Base-by-base conservation (phyloP, 2,888 invertebrate genomes). In the Eristalis tenax region DNA sequence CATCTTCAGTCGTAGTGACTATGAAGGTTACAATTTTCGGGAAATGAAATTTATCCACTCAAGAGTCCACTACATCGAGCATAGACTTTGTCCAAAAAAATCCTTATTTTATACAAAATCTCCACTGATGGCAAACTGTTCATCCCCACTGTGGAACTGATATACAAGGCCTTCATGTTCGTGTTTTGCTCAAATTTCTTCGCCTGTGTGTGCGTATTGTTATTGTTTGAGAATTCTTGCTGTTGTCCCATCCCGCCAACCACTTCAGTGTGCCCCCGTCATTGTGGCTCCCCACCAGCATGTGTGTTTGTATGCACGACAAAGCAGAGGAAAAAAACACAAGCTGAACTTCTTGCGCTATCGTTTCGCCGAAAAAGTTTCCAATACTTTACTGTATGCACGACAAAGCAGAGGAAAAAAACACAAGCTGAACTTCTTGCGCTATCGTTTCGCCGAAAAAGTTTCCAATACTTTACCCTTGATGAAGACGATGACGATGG, bases 381-480 rank as follows among this genome's bases (percentile, higher is more conserved):
- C 8, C 22, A 28, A 59, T n/a, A 35, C 35, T 59, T 26, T 23
- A 63, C 61, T 38, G 26, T 66, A 66, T 32, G 6, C 6, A 32
- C 22, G 23, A n/a, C 15, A 18, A 64, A 68, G 8, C 50, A 50
- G 32, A 32, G 32, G 18, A n/a, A 43, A 1, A n/a, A 43, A 23
- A 22, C 13, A 68, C 69, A 69, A 35, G 40, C 43, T 35, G 65
- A 78, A 71, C 15, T 32, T 68, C n/a, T 32, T 35, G 22, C 35
- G 23, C 38, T 13, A 38, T 38, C 38, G 38, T 38, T 38, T 26
- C 61, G n/a, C 15, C 57, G 35, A 38, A 43, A 40, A 32, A 43
- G 23, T 40, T 40, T 43, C 8, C 22, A 28, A 59, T n/a, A 35
- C 35, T 59, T 26, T 23, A 63, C 61, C 59, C n/a, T n/a, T n/a